A percentile compares a stretch with the other conserved stretches of the same genome.
Conservation (phyloP, 2,113 vertebrate species). For the Lamprotornis superbus region DNA sequence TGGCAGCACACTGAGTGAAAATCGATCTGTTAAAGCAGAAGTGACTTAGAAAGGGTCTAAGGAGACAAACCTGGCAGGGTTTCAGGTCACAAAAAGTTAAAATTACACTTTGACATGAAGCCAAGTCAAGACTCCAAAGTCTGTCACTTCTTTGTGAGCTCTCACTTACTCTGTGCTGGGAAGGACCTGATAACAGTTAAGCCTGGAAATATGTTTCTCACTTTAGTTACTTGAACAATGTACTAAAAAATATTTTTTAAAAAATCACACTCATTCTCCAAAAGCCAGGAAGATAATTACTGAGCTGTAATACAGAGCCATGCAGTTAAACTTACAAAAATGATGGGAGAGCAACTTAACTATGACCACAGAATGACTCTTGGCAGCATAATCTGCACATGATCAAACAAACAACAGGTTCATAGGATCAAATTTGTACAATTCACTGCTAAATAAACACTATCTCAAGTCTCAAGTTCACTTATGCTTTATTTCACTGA, state of each 20-base stretch:
- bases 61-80: background rate
- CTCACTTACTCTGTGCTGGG: background rate
- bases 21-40: background rate
- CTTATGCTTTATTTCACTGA: background rate
- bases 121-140: background rate
- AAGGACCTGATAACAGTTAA: background rate
- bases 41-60: background rate
- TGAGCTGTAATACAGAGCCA: background rate
- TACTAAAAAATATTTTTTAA: background rate
- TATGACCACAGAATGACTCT: background rate
- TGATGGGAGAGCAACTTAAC: background rate
- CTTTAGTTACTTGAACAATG: background rate
- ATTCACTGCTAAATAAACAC: background rate
- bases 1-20: background rate
- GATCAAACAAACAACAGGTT: background rate
- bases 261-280: background rate
- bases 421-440: background rate
- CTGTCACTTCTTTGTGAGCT: background rate
- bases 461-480: conserved; percentile 1
- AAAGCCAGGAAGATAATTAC: background rate
- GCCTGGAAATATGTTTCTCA: background rate
- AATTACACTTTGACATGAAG: background rate
- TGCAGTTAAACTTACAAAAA: background rate
- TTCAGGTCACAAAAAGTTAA: conserved; percentile 26
- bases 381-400: background rate